These are phyloP conservation scores for Periplaneta americana DNA, from an alignment of 1,140 invertebrate species.

Conservation along the genomic window DNA sequence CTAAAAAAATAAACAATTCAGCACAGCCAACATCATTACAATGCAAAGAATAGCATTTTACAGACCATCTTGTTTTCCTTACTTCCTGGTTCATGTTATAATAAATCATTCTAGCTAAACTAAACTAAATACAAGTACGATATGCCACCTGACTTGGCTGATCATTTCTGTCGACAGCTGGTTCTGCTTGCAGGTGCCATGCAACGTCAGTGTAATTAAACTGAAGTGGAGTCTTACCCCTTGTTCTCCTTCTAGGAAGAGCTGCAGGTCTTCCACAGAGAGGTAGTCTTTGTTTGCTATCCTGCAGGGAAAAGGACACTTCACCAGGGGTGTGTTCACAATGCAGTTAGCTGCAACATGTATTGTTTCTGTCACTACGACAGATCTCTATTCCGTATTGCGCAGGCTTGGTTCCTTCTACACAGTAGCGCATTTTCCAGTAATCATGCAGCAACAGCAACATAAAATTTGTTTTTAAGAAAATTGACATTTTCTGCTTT, in stretches of 20 bases:
- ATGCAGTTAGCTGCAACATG: background rate
- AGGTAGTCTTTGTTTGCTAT: conserved; percentile 60
- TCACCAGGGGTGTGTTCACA: background rate
- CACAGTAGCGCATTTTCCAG: too few relatives aligned
- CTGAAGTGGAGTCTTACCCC: conserved; percentile 41
- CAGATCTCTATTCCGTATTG: background rate
- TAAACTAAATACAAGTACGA: background rate
- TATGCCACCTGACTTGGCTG: background rate
- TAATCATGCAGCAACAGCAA: too few relatives aligned
- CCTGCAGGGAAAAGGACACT: conserved; percentile 31
- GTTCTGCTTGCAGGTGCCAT: background rate
- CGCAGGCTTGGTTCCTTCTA: too few relatives aligned
- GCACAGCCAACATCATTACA: too few relatives aligned
- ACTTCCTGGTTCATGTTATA: too few relatives aligned
- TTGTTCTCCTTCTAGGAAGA: conserved; percentile 62
- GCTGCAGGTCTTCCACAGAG: conserved; percentile 50
- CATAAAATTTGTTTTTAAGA: too few relatives aligned
- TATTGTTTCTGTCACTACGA: background rate
- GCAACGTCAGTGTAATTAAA: background rate
- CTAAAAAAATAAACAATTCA: too few relatives aligned
- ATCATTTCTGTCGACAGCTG: background rate
- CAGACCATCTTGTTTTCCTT: too few relatives aligned
- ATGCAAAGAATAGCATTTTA: too few relatives aligned
- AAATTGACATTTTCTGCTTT: too few relatives aligned
- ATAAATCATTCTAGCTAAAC: too few relatives aligned